Percentiles rank a stretch among this genome's conserved stretches.
phyloP scores from a whole-genome alignment of 2,797 vertebrate species.

The Molossus molossus region DNA sequence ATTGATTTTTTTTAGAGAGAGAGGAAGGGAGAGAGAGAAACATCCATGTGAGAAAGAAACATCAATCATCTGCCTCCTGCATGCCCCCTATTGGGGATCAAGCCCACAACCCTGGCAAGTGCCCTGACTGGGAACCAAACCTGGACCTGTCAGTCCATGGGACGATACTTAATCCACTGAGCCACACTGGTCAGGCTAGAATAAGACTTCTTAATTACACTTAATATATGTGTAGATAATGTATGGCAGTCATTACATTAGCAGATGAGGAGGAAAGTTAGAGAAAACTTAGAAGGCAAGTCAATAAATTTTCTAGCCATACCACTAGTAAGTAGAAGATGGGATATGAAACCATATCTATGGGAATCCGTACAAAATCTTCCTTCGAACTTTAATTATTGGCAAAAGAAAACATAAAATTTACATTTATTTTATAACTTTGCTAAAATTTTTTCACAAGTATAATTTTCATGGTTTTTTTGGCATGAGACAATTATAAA shows the following conservation, averaged over 20 bases:
- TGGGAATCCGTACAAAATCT: conserved; percentile 42
- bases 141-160: too few species aligned
- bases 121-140: too few species aligned
- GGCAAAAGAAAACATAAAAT: conserved; percentile 52
- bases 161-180: too few species aligned
- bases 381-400: conserved; percentile 16
- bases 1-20: too few species aligned
- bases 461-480: conserved; percentile 48
- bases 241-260: neutral
- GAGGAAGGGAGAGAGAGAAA: too few species aligned
- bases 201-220: conserved; percentile 34
- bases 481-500: conserved; percentile 51
- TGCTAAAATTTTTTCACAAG: conserved; percentile 55
- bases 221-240: neutral
- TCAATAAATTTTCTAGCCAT: conserved; percentile 54
- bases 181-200: neutral
- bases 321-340: neutral
- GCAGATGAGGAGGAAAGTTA: conserved; percentile 52
- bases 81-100: too few species aligned
- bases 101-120: too few species aligned
- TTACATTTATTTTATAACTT: conserved; percentile 6
- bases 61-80: too few species aligned
- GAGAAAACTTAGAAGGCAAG: conserved; percentile 46
- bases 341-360: conserved; percentile 34
- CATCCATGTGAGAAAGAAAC: too few species aligned